phyloP scores from a whole-genome alignment of 2,797 vertebrate species.

The Cottoperca gobio region DNA sequence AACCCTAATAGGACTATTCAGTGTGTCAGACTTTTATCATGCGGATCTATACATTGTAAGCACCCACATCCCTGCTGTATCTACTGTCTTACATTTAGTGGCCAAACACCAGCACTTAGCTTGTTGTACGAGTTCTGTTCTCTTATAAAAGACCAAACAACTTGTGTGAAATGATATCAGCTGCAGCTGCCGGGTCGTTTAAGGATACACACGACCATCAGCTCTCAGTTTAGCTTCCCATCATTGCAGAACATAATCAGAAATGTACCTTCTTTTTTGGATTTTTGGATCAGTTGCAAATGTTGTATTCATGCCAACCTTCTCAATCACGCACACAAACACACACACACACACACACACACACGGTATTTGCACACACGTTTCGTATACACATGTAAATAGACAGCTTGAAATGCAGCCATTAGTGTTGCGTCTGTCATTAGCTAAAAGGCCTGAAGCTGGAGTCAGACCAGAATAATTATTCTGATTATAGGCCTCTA shows the following conservation, averaged over 20 bases:
- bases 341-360: not conserved
- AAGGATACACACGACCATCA: slow-evolving; percentile 25
- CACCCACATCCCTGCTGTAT: not conserved
- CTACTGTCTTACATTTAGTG: not conserved
- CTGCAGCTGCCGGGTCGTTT: slow-evolving; percentile 15
- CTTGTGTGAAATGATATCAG: slow-evolving; percentile 2
- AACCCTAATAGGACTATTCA: not conserved
- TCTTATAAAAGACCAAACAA: slow-evolving; percentile 1
- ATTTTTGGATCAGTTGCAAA: slow-evolving; percentile 10
- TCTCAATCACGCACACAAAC: not conserved
- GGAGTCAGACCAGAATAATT: slow-evolving; percentile 73
- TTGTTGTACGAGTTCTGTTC: not conserved
- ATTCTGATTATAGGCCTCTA: slow-evolving; percentile 69
- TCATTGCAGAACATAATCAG: slow-evolving; percentile 25
- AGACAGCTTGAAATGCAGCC: slow-evolving; percentile 54
- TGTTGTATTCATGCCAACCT: not conserved
- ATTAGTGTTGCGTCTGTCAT: slow-evolving; percentile 59
- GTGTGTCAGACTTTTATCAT: not conserved
- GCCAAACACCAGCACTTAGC: slow-evolving; percentile 22
- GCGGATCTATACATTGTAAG: not conserved
- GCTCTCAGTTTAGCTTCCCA: slow-evolving; percentile 23
- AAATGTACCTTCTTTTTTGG: not conserved
- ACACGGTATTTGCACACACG: slow-evolving; percentile 3
- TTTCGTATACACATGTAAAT: slow-evolving; percentile 26
- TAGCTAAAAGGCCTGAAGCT: slow-evolving; percentile 74